Percentiles rank a stretch among this genome's conserved stretches.
phyloP scores from a whole-genome alignment of 2,113 vertebrate species.

The Paradoxurus hermaphroditus region DNA sequence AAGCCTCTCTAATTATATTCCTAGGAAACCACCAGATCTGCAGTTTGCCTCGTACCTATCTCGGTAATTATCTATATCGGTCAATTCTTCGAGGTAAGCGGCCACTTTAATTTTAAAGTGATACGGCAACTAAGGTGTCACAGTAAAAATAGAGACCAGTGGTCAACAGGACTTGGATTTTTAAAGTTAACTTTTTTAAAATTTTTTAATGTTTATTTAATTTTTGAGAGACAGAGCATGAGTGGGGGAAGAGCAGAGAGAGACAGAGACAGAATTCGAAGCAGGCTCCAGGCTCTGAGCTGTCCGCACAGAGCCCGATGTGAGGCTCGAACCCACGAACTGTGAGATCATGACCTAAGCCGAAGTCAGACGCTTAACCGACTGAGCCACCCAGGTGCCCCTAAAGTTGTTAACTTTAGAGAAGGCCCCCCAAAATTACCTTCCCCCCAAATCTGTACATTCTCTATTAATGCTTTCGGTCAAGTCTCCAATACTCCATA shows the following conservation, averaged over 20 bases:
- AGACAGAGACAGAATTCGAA: too few relatives aligned
- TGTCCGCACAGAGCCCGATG: too few relatives aligned
- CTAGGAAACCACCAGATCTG: background rate
- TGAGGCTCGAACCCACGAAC: too few relatives aligned
- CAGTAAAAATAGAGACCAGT: background rate
- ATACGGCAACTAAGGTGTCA: background rate
- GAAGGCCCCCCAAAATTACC: background rate
- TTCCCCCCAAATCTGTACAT: background rate
- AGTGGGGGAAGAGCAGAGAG: too few relatives aligned
- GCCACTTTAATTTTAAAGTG: slow-evolving; percentile 4
- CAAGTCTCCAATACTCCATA: background rate
- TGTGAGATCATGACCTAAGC: too few relatives aligned
- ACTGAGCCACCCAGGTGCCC: too few relatives aligned
- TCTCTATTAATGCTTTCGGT: background rate
- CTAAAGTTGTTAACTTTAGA: background rate
- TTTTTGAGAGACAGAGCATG: too few relatives aligned
- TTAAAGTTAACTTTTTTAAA: background rate
- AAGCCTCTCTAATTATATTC: background rate
- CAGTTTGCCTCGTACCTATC: background rate
- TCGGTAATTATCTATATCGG: background rate
- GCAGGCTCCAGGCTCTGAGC: too few relatives aligned
- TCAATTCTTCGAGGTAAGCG: background rate
- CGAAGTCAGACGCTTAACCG: too few relatives aligned
- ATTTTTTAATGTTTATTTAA: too few relatives aligned
- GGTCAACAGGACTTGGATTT: background rate